Percentiles rank a stretch among this genome's conserved stretches.
Conservation (phyloP, 2,888 invertebrate species). For the Chrysolina americana region DNA sequence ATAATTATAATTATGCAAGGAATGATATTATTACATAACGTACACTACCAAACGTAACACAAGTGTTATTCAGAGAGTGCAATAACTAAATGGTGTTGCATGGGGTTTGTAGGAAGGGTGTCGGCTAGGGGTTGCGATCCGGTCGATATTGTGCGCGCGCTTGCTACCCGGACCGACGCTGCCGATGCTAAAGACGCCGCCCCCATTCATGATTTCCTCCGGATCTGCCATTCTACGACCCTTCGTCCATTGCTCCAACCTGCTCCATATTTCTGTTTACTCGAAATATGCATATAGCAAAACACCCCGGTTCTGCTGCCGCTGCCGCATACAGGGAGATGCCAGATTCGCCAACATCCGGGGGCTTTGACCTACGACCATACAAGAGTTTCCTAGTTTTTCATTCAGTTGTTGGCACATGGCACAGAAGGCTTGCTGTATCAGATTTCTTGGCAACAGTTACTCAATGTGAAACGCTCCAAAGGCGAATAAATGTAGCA, state of each 20-base stretch:
- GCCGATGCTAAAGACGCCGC: conserved; percentile 52
- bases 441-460: too few relatives aligned
- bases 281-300: conserved; percentile 25
- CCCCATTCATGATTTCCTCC: conserved; percentile 31
- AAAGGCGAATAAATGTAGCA: too few relatives aligned
- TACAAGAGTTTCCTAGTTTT: too few relatives aligned
- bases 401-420: too few relatives aligned
- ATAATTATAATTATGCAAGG: conserved; percentile 71
- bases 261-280: conserved; percentile 30
- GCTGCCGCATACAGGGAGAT: conserved; percentile 8
- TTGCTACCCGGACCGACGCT: conserved; percentile 61
- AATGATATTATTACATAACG: conserved; percentile 73
- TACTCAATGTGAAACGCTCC: too few relatives aligned
- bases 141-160: conserved; percentile 69
- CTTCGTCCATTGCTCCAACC: conserved; percentile 28
- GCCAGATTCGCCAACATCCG: background rate
- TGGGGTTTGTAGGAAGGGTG: conserved; percentile 71
- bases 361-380: too few relatives aligned
- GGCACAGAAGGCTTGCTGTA: too few relatives aligned
- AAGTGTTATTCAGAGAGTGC: conserved; percentile 76
- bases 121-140: conserved; percentile 69
- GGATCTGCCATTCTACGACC: conserved; percentile 15
- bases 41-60: conserved; percentile 76
- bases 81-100: conserved; percentile 76
- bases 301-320: conserved; percentile 10